A percentile compares a stretch with the other conserved stretches of the same genome.
These are phyloP conservation scores for Micromys minutus DNA, from an alignment of 2,113 vertebrate genomes.

Conservation along the genomic window DNA sequence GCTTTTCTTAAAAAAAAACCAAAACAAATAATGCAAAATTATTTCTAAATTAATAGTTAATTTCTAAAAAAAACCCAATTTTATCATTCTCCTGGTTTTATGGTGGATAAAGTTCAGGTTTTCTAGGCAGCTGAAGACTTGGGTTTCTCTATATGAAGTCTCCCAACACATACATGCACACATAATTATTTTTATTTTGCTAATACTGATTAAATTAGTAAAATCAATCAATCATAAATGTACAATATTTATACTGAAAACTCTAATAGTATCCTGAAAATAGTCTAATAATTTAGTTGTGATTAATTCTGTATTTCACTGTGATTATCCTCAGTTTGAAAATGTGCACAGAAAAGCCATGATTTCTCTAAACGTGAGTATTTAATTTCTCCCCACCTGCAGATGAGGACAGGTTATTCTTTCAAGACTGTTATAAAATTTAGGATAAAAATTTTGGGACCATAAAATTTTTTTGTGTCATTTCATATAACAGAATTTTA, in stretches of 20 bases:
- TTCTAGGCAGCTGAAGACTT: background rate
- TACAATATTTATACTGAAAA: conserved; percentile 17
- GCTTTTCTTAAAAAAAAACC: background rate
- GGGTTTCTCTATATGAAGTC: background rate
- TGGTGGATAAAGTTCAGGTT: background rate
- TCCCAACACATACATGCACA: background rate
- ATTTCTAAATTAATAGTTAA: background rate
- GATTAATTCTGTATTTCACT: conserved; percentile 57
- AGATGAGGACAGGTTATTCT: background rate
- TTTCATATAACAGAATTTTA: too few species aligned
- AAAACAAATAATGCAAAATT: background rate
- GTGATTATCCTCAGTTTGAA: conserved; percentile 44
- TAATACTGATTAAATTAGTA: conserved; percentile 38
- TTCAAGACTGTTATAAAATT: background rate
- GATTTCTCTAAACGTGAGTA: background rate
- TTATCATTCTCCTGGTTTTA: background rate
- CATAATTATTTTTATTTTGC: conserved; percentile 48
- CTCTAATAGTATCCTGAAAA: conserved; percentile 41
- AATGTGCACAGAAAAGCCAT: background rate
- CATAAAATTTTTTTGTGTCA: conserved; percentile 1
- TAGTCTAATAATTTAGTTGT: conserved; percentile 49
- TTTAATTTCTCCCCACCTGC: conserved; percentile 44
- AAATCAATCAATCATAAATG: conserved; percentile 56
- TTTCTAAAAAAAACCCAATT: background rate
- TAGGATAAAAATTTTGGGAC: background rate